phyloP scores from a whole-genome alignment of 2,888 invertebrate genomes.

The Zhengitettix transpicula region DNA sequence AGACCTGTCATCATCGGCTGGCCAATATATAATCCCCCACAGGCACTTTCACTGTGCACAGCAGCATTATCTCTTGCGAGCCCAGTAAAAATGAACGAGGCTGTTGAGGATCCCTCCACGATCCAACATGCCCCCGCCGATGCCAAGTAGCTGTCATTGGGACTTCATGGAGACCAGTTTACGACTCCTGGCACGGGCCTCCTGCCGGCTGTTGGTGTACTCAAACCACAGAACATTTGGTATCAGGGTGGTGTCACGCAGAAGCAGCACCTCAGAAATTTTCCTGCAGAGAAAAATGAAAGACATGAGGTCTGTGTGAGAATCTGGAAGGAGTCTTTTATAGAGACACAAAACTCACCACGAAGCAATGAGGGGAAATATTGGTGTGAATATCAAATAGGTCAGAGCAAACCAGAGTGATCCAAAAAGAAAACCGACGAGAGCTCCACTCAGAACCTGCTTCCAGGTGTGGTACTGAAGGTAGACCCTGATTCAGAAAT shows the following conservation, averaged over 20 bases:
- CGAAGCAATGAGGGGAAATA: conserved; percentile 69
- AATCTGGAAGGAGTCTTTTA: conserved; percentile 8
- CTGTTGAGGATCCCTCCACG: conserved; percentile 10
- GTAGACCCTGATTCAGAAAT: conserved; percentile 52
- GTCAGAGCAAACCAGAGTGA: conserved; percentile 67
- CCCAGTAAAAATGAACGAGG: conserved; percentile 13
- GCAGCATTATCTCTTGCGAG: conserved; percentile 11
- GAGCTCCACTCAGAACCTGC: conserved; percentile 65
- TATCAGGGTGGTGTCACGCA: conserved; percentile 77
- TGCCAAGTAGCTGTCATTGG: conserved; percentile 55
- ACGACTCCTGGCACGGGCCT: conserved; percentile 60
- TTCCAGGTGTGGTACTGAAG: conserved; percentile 68
- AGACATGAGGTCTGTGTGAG: background rate
- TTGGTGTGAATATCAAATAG: conserved; percentile 62
- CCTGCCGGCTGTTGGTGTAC: conserved; percentile 72
- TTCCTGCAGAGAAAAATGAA: conserved; percentile 40
- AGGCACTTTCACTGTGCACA: no score
- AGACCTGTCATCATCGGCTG: no score
- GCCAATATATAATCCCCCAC: no score
- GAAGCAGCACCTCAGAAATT: conserved; percentile 66
- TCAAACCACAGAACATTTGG: conserved; percentile 90
- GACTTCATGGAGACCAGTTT: conserved; percentile 68
- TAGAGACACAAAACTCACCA: conserved; percentile 42
- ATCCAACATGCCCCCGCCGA: conserved; percentile 14
- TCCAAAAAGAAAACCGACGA: conserved; percentile 58